Base-by-base conservation (phyloP, 1,140 invertebrate genomes). In the Drosophila ficusphila region DNA sequence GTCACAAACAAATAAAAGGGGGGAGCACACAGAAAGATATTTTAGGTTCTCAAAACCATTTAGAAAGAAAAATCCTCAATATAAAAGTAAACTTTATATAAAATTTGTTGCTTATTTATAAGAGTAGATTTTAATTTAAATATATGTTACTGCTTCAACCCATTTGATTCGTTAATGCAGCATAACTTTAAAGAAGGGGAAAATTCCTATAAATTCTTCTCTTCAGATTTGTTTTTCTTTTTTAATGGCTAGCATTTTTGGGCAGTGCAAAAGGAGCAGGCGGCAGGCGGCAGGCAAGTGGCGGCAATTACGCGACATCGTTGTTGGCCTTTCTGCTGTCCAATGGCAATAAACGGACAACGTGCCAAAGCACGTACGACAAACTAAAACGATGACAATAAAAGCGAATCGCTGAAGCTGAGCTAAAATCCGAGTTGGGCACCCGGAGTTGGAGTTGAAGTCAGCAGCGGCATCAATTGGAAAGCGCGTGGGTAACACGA, bases 381-480 rank as follows among this genome's bases (percentile, higher is more conserved):
- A 76, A 79, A 86, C 81, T 76, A 76, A 86, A 76, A 72, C 76
- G 79, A 83, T 85, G 81, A 85, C 82, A 86, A 85, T 85, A 85
- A 85, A 85, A 86, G 58, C 72, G 72, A 85, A 85, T 86, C 62
- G 76, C 79, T 47, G 47, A 52, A 46, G 27, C 57, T 44, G 51
- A 8, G n/a, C n/a, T 12, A 12, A 54, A 73, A 54, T 33, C 4
- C 12, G 33, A 51, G 53, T 62, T 60, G 47, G 36, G 62, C 47
- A 49, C 49, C 21, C 6, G 25, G 23, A 46, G 19, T 23, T 11
- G 19, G 48, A 36, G 36, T 11, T 34, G 4, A 23, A 64, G 60
- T 42, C 58, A 51, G 41, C 58, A 51, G 41, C 36, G 31, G 39
- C 61, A 64, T 62, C 76, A 79, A 82, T 76, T 69, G 75, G 60